phyloP scores from a whole-genome alignment of 2,113 vertebrate genomes.

The Opisthocomus hoazin region DNA sequence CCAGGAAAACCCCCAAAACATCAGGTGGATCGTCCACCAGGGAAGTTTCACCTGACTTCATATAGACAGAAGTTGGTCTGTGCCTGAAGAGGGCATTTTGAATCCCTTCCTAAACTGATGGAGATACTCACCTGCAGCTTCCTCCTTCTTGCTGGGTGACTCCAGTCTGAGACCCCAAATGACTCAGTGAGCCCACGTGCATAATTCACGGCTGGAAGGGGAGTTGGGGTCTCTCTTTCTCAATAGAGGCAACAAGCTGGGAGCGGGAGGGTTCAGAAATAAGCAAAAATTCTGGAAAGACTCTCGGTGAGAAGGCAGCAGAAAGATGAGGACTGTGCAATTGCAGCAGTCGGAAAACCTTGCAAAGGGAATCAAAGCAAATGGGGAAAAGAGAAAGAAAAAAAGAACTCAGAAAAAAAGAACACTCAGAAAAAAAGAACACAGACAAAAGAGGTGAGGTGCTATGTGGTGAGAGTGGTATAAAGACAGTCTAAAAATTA shows the following conservation, averaged over 20 bases:
- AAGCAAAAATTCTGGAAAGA: neutral
- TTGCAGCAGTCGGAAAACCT: neutral
- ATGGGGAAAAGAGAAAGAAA: neutral
- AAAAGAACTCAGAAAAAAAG: neutral
- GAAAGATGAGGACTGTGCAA: neutral
- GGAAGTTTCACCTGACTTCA: neutral
- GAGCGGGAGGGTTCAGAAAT: neutral
- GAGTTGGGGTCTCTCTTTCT: neutral
- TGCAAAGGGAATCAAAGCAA: neutral
- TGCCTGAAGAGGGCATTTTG: neutral
- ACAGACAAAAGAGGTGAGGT: neutral
- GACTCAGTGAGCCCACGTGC: accelerated
- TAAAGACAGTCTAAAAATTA: neutral
- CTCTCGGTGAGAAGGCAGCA: neutral
- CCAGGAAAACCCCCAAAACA: neutral
- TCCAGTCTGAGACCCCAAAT: neutral
- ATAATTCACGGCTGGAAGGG: neutral
- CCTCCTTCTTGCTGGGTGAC: neutral
- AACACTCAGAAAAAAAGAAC: neutral
- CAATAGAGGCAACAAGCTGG: neutral
- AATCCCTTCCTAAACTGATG: neutral
- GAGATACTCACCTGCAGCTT: neutral
- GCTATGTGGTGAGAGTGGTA: neutral
- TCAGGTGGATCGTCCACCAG: neutral
- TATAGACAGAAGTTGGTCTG: neutral